Evolutionary conservation across 2,797 vertebrate species (phyloP).

Genomic region (Perodicticus potto): DNA sequence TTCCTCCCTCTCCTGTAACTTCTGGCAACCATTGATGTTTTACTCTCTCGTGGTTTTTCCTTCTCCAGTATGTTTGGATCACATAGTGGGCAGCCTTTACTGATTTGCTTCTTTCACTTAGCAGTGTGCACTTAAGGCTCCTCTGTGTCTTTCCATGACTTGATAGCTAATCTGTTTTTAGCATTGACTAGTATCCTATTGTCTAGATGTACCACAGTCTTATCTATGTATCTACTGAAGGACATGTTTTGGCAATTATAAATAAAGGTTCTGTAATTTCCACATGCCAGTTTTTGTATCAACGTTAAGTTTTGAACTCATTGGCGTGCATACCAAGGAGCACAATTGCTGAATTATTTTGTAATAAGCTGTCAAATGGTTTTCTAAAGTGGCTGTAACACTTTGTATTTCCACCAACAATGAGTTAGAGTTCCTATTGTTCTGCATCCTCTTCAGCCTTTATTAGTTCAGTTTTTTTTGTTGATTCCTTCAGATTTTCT

Average conservation of each 20-base stretch:
- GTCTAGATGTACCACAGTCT: not conserved
- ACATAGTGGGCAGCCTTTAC: not conserved
- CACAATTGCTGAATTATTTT: not conserved
- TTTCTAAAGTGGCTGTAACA: not conserved
- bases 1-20: not conserved
- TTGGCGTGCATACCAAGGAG: not conserved
- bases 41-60: not conserved
- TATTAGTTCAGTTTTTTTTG: not conserved
- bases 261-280: not conserved
- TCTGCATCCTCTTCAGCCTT: not conserved
- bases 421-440: not conserved
- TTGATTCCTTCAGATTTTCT: not conserved
- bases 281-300: not conserved
- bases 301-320: not conserved
- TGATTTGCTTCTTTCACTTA: not conserved
- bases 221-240: not conserved
- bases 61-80: not conserved
- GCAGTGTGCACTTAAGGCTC: not conserved
- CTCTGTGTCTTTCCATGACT: not conserved
- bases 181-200: not conserved
- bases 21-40: not conserved
- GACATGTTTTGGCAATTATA: not conserved
- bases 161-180: not conserved
- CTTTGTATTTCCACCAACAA: not conserved
- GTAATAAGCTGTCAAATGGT: not conserved